Conservation (phyloP, 2,797 vertebrate species). For the Myotis vivesi region DNA sequence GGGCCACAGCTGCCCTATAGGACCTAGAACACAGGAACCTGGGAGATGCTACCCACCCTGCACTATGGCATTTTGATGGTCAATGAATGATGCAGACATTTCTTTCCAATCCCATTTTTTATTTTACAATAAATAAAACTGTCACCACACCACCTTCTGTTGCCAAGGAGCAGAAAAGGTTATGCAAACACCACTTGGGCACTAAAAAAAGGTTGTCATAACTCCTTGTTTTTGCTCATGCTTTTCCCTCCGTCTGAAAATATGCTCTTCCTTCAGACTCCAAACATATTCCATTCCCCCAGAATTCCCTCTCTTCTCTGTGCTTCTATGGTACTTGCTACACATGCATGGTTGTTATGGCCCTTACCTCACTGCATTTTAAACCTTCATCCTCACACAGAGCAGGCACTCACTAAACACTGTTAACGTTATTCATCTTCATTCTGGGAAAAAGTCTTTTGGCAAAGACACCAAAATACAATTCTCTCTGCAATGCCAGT, state of each 20-base stretch:
- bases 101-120: background rate
- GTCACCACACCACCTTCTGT: background rate
- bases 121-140: background rate
- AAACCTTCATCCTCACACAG: background rate
- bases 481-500: conserved; percentile 55
- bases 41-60: background rate
- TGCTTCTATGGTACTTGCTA: background rate
- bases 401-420: background rate
- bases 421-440: conserved; percentile 20
- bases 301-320: background rate
- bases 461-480: conserved; percentile 56
- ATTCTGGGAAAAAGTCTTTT: conserved; percentile 62
- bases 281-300: background rate
- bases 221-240: background rate
- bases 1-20: background rate
- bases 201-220: background rate
- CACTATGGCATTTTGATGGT: background rate
- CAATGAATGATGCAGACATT: background rate
- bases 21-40: background rate
- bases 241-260: background rate
- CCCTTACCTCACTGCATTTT: background rate
- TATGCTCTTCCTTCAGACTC: background rate
- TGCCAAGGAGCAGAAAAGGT: background rate
- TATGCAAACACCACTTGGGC: conserved; percentile 4
- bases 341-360: background rate